These are phyloP conservation scores for Polyommatus iphigenia DNA, from an alignment of 2,888 invertebrate species.

Conservation along the genomic window DNA sequence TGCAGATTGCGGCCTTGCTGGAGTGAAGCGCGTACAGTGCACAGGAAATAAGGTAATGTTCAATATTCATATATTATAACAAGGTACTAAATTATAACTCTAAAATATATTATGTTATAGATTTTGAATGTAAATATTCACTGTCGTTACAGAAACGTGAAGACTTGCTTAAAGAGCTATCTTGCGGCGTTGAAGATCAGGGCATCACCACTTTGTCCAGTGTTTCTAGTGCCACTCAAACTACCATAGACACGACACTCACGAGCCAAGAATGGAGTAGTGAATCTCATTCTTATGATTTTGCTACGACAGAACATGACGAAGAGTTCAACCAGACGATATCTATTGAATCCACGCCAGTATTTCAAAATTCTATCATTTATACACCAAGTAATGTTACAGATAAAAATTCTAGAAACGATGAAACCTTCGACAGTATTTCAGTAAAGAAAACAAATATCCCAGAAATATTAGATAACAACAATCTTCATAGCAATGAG, in stretches of 20 bases:
- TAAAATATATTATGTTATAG: background rate
- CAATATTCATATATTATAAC: background rate
- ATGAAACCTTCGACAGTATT: slow-evolving; percentile 39
- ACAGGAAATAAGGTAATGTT: slow-evolving; percentile 85
- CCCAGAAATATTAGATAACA: slow-evolving; percentile 50
- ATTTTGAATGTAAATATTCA: background rate
- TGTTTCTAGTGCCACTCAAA: slow-evolving; percentile 50
- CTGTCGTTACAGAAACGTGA: slow-evolving; percentile 76
- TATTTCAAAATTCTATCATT: slow-evolving; percentile 42
- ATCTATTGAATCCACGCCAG: slow-evolving; percentile 47
- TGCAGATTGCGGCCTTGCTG: slow-evolving; percentile 87
- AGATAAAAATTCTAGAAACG: slow-evolving; percentile 33
- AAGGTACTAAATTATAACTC: background rate
- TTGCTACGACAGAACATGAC: slow-evolving; percentile 55
- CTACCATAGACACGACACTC: slow-evolving; percentile 50
- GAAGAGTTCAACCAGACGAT: slow-evolving; percentile 52
- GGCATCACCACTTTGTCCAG: slow-evolving; percentile 54
- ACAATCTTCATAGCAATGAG: slow-evolving; percentile 65
- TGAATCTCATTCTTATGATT: slow-evolving; percentile 56
- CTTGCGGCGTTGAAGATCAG: slow-evolving; percentile 78
- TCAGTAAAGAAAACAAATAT: slow-evolving; percentile 51
- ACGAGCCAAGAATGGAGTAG: slow-evolving; percentile 57
- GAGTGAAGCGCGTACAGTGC: slow-evolving; percentile 86
- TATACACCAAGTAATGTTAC: slow-evolving; percentile 42
- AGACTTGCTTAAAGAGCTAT: slow-evolving; percentile 80